phyloP scores from a whole-genome alignment of 2,888 invertebrate species.

The Megastigmus dorsalis region DNA sequence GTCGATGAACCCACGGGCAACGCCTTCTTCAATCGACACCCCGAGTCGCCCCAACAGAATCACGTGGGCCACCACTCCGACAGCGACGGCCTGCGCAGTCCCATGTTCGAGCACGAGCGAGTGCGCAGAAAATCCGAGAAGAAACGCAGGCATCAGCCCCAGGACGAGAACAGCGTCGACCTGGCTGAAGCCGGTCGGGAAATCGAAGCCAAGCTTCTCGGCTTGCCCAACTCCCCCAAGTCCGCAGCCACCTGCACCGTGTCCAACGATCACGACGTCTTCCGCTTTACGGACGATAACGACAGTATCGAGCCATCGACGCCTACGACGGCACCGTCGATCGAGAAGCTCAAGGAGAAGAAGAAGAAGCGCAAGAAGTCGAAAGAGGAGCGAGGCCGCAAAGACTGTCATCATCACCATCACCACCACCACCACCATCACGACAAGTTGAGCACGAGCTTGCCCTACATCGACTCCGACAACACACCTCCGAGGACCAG shows the following conservation, averaged over 20 bases:
- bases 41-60: slow-evolving; percentile 64
- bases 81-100: slow-evolving; percentile 73
- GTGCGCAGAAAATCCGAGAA: slow-evolving; percentile 69
- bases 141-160: slow-evolving; percentile 72
- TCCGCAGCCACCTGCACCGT: slow-evolving; percentile 76
- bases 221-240: slow-evolving; percentile 77
- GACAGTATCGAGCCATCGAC: slow-evolving; percentile 76
- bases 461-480: slow-evolving; percentile 75
- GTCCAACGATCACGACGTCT: slow-evolving; percentile 74
- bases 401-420: slow-evolving; percentile 82
- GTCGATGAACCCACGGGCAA: slow-evolving; percentile 74
- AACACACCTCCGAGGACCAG: slow-evolving; percentile 78
- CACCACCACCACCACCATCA: slow-evolving; percentile 75
- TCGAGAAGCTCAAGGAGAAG: slow-evolving; percentile 82
- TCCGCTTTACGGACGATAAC: slow-evolving; percentile 79
- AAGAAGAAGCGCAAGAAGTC: slow-evolving; percentile 91
- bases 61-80: slow-evolving; percentile 76
- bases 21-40: slow-evolving; percentile 67
- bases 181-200: slow-evolving; percentile 88
- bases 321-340: slow-evolving; percentile 68
- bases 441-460: slow-evolving; percentile 55
- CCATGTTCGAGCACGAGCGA: slow-evolving; percentile 74
- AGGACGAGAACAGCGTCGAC: slow-evolving; percentile 88
- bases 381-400: slow-evolving; percentile 84
- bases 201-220: slow-evolving; percentile 86